Evolutionary conservation across 2,888 invertebrate genomes (phyloP), one percentile per base, ranked within the genome.

Genomic region (Drosophila infuscata): DNA sequence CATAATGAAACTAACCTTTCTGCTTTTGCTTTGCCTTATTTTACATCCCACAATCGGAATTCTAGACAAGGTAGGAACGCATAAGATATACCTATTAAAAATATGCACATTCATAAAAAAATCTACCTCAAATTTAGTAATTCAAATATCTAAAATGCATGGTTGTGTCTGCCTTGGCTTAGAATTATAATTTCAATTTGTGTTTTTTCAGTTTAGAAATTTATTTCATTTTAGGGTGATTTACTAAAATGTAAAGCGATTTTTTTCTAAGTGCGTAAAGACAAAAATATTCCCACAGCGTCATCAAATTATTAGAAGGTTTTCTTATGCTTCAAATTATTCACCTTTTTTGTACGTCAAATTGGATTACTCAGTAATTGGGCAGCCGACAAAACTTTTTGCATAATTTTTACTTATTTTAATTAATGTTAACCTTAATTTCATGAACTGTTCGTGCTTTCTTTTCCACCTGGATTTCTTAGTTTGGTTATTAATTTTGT

Each of bases 401-500:
- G 25, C 54, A 36, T 11, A 3, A 25, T 36, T 20, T 17, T 1
- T 25, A 6, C 33, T 29, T 15, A 17, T 38, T 53, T 54, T n/a
- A 54, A 54, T 54, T 12, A 54, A 38, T 29, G 20, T 20, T 53
- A 20, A 20, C 52, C 33, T 52, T 20, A 52, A 35, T 53, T 52
- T 35, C 17, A 17, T 38, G 3, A n/a, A 8, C 38, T n/a, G 3
- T 8, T 8, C 11, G n/a, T 20, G 20, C 43, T 33, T 33, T 52
- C 17, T 30, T 52, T 38, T 17, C 17, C 9, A 38, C 3, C 38
- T 17, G 17, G 17, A 38, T 41, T 33, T 52, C 52, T n/a, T 32
- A 20, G 12, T 12, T 46, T 49, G 29, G 29, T 30, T 29, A 35
- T 36, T 33, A 3, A 33, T 33, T 33, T 25, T 48, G 3, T 9